These are phyloP conservation scores for Scaptomyza flava DNA, from an alignment of 2,888 invertebrate species.

Conservation along the genomic window DNA sequence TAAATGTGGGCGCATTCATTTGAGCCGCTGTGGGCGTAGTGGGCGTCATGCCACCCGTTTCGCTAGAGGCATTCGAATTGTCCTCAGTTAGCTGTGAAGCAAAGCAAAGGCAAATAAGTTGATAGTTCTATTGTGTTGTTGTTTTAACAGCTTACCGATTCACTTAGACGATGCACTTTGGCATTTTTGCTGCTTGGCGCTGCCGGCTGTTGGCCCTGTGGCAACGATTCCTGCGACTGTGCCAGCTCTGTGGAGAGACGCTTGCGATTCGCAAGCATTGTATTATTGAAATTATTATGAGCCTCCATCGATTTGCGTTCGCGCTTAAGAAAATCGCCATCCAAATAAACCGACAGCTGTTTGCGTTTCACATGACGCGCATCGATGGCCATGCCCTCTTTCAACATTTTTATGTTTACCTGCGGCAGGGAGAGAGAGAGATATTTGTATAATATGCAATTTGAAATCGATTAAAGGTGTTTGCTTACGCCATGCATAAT, in stretches of 20 bases:
- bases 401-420: slow-evolving; percentile 87
- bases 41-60: slow-evolving; percentile 68
- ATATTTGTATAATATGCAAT: not conserved
- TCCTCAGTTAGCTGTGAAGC: slow-evolving; percentile 75
- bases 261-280: slow-evolving; percentile 82
- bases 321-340: slow-evolving; percentile 88
- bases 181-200: slow-evolving; percentile 30
- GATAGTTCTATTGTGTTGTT: not conserved
- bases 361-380: slow-evolving; percentile 94
- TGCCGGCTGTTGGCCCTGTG: slow-evolving; percentile 45
- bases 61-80: slow-evolving; percentile 83
- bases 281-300: slow-evolving; percentile 82
- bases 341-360: slow-evolving; percentile 90
- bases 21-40: slow-evolving; percentile 77
- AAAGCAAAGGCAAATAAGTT: not conserved
- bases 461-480: not conserved
- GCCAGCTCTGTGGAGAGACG: slow-evolving; percentile 83
- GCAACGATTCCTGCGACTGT: slow-evolving; percentile 64
- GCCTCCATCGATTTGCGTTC: slow-evolving; percentile 88
- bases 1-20: slow-evolving; percentile 73
- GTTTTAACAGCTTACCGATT: slow-evolving; percentile 76
- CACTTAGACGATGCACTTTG: slow-evolving; percentile 79
- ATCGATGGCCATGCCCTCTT: slow-evolving; percentile 92
- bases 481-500: slow-evolving; percentile 89
- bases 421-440: slow-evolving; percentile 54